phyloP scores from a whole-genome alignment of 2,797 vertebrate species.

The Hephaestus fuliginosus region DNA sequence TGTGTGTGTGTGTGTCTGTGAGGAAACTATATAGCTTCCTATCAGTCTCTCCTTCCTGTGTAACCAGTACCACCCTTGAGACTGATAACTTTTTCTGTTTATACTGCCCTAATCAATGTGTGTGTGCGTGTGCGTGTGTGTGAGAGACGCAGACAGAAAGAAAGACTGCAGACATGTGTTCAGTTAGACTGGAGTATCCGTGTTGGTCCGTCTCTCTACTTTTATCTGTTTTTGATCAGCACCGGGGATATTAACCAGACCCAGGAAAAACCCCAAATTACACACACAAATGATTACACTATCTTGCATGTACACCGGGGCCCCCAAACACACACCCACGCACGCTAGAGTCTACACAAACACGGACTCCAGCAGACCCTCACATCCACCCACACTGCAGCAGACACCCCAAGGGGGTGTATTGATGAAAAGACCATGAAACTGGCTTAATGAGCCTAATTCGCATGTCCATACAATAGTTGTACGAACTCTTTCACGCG shows the following conservation, averaged over 20 bases:
- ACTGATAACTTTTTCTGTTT: constrained; percentile 76
- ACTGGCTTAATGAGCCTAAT: constrained; percentile 67
- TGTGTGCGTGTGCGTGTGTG: constrained; percentile 40
- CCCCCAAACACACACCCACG: constrained; percentile 40
- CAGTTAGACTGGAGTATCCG: constrained; percentile 27
- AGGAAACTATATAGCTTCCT: constrained; percentile 32
- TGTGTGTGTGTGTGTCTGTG: constrained; percentile 12
- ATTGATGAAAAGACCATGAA: constrained; percentile 75
- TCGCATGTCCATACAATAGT: constrained; percentile 51
- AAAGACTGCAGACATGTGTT: constrained; percentile 19
- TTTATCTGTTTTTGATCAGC: constrained; percentile 69
- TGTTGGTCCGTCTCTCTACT: constrained; percentile 29
- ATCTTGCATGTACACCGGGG: constrained; percentile 28
- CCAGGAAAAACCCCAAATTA: constrained; percentile 51
- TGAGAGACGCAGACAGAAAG: constrained; percentile 7
- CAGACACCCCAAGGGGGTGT: constrained; percentile 62
- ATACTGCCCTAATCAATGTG: constrained; percentile 66
- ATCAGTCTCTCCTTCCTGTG: constrained; percentile 58
- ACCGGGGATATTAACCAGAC: constrained; percentile 57
- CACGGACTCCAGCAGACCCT: constrained; percentile 45
- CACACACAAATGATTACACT: constrained; percentile 40
- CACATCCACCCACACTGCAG: constrained; percentile 43
- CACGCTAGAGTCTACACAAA: constrained; percentile 34
- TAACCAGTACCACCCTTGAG: constrained; percentile 58
- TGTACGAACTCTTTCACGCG: constrained; percentile 30